Conservation (phyloP, 1,140 invertebrate genomes). For the Scaptomyza graminum region DNA sequence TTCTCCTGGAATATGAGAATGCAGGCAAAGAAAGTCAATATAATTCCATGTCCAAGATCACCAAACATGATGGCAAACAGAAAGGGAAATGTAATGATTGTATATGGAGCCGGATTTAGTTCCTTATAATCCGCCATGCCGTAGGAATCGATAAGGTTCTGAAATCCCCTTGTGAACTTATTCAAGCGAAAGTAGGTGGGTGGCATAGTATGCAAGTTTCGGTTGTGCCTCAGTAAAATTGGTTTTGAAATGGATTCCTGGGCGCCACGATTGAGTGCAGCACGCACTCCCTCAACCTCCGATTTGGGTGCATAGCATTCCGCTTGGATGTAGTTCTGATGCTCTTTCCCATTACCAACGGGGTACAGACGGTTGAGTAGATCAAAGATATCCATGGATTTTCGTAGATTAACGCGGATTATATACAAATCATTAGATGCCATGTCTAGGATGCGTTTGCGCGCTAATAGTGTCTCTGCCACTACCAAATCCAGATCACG, state of each 20-base stretch:
- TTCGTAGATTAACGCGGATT: slow-evolving; percentile 95
- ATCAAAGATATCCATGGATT: slow-evolving; percentile 95
- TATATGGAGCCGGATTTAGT: slow-evolving; percentile 90
- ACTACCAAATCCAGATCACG: slow-evolving; percentile 47
- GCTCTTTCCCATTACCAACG: slow-evolving; percentile 91
- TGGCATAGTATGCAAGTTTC: slow-evolving; percentile 88
- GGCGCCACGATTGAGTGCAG: slow-evolving; percentile 91
- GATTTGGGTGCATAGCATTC: slow-evolving; percentile 96
- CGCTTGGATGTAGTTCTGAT: slow-evolving; percentile 95
- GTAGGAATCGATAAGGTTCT: slow-evolving; percentile 93
- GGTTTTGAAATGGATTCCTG: slow-evolving; percentile 9
- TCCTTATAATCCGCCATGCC: slow-evolving; percentile 90
- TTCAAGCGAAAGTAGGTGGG: slow-evolving; percentile 92
- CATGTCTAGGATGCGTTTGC: slow-evolving; percentile 91
- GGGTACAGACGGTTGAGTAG: slow-evolving; percentile 94
- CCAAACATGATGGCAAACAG: slow-evolving; percentile 92
- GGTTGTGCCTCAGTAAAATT: slow-evolving; percentile 85
- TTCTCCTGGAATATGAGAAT: slow-evolving; percentile 90
- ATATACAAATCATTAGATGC: slow-evolving; percentile 94
- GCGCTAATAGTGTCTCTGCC: slow-evolving; percentile 87
- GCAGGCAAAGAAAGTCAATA: slow-evolving; percentile 87
- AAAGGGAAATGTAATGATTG: slow-evolving; percentile 91
- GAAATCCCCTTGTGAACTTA: slow-evolving; percentile 92
- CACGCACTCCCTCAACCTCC: slow-evolving; percentile 92
- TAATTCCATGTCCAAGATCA: slow-evolving; percentile 88